Evolutionary conservation across 1,140 invertebrate species (phyloP), one percentile per base, ranked within the genome.

Genomic region (Stratiolaelaps scimitus): DNA sequence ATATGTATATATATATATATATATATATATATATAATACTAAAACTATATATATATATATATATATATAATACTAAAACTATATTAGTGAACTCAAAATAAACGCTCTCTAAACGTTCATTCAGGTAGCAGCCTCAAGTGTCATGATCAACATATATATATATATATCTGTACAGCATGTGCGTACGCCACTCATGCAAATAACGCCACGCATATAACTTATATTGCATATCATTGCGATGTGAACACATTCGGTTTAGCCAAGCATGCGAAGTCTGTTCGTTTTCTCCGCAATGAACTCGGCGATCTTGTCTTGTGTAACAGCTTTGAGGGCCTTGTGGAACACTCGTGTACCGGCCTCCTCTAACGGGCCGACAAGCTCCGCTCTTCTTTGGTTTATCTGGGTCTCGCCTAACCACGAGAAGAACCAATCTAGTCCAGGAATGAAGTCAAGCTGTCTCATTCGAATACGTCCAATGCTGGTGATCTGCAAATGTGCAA

Each of bases 231-330:
- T 40, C 34, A n/a, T 10, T 40, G 10, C 34, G 34, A 40, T 10
- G 5, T 40, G 10, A 10, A 40, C 34, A 10, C 34, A 40, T 40
- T 45, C 44, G 13, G 19, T 5, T 48, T 34, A 60, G 20, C 53
- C 53, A 15, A 60, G 53, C 53, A 60, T 60, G 26, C 53, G 26
- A 34, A 60, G 34, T 26, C 53, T 60, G 26, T 60, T 60, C 26
- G 53, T 60, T 26, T 23, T 17, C 10, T 60, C 53, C 15, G 53
- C 53, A 34, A 60, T 60, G 23, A 60, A 60, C 34, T 60, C 53
- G 13, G 53, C 53, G 26, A 60, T 60, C 20, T 60, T 60, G 53
- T 60, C 53, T 60, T 60, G 53, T 34, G 53, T 60, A 15, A 60
- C 53, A 19, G 53, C 15, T 26, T 34, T 34, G 2, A 60, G 53